These are phyloP conservation scores for Apostichopus parvimensis DNA, from an alignment of 35 echinoderm and acorn worm species.

Conservation along the genomic window DNA sequence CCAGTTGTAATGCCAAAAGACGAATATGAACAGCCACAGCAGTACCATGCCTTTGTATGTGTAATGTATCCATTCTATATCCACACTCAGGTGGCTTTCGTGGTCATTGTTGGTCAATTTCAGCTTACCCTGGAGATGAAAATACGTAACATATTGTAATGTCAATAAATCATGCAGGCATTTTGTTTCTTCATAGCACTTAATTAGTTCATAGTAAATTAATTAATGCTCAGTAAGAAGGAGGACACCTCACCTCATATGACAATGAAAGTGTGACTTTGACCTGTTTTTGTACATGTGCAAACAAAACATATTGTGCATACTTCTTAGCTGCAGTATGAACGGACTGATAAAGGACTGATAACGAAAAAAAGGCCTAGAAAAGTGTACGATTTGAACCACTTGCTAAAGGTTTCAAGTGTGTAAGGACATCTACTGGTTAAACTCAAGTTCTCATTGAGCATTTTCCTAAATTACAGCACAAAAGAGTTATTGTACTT, in stretches of 20 bases:
- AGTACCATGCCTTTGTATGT: conserved; percentile 40
- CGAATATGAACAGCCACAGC: conserved; percentile 11
- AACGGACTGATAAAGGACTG: no score
- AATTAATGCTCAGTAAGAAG: background rate
- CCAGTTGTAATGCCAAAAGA: conserved; percentile 41
- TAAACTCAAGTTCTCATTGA: no score
- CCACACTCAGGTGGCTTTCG: background rate
- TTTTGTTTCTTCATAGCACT: background rate
- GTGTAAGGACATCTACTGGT: no score
- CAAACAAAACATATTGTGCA: no score
- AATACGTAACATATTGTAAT: background rate
- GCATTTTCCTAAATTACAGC: no score
- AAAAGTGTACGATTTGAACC: no score
- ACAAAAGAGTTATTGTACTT: no score
- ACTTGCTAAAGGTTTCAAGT: no score
- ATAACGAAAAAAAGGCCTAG: no score
- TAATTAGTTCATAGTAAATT: background rate
- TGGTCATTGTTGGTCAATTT: conserved; percentile 8
- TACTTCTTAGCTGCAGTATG: no score
- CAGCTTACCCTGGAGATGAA: background rate
- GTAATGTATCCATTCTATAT: conserved; percentile 29
- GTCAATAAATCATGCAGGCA: background rate
- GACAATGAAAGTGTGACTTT: background rate
- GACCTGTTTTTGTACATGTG: no score
- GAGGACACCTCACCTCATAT: background rate